Evolutionary conservation across 2,113 vertebrate genomes (phyloP).

Genomic region (Oryzias melastigma): DNA sequence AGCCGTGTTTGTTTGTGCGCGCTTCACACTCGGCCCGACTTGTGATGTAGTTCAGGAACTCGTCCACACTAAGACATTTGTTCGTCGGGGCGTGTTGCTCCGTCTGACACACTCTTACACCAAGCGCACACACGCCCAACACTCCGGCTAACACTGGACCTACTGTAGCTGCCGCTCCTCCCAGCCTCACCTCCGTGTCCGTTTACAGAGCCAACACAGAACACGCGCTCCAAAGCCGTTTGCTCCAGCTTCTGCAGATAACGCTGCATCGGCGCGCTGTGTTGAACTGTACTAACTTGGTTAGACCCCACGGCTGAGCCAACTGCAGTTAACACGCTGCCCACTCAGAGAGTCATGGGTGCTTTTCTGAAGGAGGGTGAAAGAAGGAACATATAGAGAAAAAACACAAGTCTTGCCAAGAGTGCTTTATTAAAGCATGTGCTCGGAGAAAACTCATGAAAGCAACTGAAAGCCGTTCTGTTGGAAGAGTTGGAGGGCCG

Average conservation of each 20-base stretch:
- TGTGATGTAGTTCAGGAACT: slow-evolving; percentile 48
- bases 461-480: not conserved
- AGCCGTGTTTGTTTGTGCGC: slow-evolving; percentile 40
- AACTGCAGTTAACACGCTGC: slow-evolving; percentile 58
- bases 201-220: slow-evolving; percentile 23
- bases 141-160: slow-evolving; percentile 31
- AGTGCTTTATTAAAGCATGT: not conserved
- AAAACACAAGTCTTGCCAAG: not conserved
- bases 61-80: slow-evolving; percentile 37
- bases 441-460: not conserved
- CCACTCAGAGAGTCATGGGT: slow-evolving; percentile 52
- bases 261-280: slow-evolving; percentile 36
- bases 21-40: slow-evolving; percentile 18
- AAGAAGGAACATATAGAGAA: slow-evolving; percentile 15
- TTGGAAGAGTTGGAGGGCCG: too few relatives aligned
- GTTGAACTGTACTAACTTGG: slow-evolving; percentile 59
- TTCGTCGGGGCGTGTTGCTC: slow-evolving; percentile 32
- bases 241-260: slow-evolving; percentile 11
- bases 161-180: not conserved
- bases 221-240: slow-evolving; percentile 1
- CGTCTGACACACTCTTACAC: slow-evolving; percentile 31
- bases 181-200: not conserved
- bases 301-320: slow-evolving; percentile 49
- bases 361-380: slow-evolving; percentile 25
- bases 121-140: slow-evolving; percentile 11